These are phyloP conservation scores for Aproaerema taeniolella DNA, from an alignment of 2,888 invertebrate genomes.

Conservation along the genomic window DNA sequence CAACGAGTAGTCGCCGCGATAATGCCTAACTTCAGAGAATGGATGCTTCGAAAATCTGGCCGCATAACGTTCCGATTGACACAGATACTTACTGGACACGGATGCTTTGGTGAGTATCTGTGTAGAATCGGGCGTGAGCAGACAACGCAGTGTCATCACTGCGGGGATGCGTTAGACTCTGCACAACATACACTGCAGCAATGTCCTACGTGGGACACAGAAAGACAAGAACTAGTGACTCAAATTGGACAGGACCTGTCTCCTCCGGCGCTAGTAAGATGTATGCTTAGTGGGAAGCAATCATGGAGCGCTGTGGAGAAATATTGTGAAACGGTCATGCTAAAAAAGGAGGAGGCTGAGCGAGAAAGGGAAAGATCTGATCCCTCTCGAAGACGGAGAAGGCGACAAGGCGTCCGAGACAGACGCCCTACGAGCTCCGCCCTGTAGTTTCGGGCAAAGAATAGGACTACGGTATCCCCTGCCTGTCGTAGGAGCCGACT, in stretches of 20 bases:
- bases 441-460: background rate
- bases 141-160: slow-evolving; percentile 5
- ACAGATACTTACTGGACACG: slow-evolving; percentile 6
- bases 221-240: background rate
- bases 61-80: slow-evolving; percentile 1
- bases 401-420: no score
- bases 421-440: no score
- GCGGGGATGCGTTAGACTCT: background rate
- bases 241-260: slow-evolving; percentile 10
- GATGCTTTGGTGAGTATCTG: slow-evolving; percentile 12
- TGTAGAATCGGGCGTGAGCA: slow-evolving; percentile 5
- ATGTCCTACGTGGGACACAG: slow-evolving; percentile 1
- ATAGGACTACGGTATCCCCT: no score
- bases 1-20: background rate
- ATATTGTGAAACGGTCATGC: background rate
- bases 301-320: slow-evolving; percentile 1
- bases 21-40: background rate
- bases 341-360: background rate
- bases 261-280: slow-evolving; percentile 1
- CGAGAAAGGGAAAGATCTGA: background rate
- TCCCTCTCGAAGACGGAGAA: background rate
- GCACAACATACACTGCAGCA: slow-evolving; percentile 8
- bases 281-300: slow-evolving; percentile 1
- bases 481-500: background rate
- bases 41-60: background rate